Percentiles rank a stretch among this genome's conserved stretches.
Conservation (phyloP, 2,888 invertebrate genomes). For the Alviniconcha strummeri region DNA sequence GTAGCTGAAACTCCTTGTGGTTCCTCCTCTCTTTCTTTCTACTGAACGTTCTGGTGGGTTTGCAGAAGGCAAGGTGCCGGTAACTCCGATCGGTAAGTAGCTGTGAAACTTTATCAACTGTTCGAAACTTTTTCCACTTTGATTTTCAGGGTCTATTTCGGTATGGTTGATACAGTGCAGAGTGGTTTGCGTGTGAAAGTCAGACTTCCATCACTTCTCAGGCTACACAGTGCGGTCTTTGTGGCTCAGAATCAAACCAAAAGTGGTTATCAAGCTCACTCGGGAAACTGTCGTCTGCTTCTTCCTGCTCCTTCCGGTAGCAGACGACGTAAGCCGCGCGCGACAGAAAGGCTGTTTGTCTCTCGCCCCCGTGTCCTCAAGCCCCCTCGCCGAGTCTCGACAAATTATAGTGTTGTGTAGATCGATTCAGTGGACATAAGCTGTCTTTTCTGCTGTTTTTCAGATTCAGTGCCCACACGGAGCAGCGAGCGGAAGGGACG, state of each 20-base stretch:
- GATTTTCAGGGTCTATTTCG: neutral
- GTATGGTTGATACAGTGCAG: neutral
- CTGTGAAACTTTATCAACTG: neutral
- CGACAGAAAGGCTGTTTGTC: slow-evolving; percentile 13
- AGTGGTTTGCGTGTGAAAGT: neutral
- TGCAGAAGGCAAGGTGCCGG: neutral
- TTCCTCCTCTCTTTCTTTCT: neutral
- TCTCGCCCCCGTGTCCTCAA: neutral
- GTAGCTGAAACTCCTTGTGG: neutral
- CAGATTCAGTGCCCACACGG: slow-evolving; percentile 4
- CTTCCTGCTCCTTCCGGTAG: slow-evolving; percentile 24
- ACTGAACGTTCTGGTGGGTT: too few relatives aligned
- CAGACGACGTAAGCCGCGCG: slow-evolving; percentile 21
- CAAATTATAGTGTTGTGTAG: slow-evolving; percentile 5
- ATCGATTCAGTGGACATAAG: neutral
- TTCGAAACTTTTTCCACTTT: neutral
- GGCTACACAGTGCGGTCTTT: slow-evolving; percentile 1
- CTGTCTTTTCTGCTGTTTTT: slow-evolving; percentile 4
- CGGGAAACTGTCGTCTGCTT: slow-evolving; percentile 31
- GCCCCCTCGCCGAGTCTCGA: slow-evolving; percentile 6
- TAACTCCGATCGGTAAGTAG: neutral
- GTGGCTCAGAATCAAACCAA: neutral
- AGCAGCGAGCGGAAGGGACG: slow-evolving; percentile 3
- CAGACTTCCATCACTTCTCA: neutral
- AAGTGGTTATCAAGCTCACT: slow-evolving; percentile 5